phyloP scores from a whole-genome alignment of 2,113 vertebrate species.

The Oenanthe melanoleuca region DNA sequence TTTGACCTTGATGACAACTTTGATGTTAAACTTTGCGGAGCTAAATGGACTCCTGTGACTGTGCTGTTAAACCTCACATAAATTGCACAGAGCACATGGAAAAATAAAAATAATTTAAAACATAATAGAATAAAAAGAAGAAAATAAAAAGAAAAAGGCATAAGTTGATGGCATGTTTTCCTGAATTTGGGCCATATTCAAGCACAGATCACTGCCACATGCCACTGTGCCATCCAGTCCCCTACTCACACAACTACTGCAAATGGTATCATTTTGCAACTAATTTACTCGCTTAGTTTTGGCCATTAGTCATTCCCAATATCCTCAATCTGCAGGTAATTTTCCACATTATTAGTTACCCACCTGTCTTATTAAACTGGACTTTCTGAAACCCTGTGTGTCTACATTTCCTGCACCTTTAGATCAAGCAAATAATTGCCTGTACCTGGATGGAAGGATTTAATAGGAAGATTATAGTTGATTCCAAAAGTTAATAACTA shows the following conservation, averaged over 20 bases:
- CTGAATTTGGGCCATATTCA: slow-evolving; percentile 72
- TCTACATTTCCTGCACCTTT: slow-evolving; percentile 81
- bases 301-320: slow-evolving; percentile 86
- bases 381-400: slow-evolving; percentile 81
- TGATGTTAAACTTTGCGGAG: slow-evolving; percentile 42
- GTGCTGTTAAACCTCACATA: slow-evolving; percentile 22
- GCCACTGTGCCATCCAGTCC: slow-evolving; percentile 78
- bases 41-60: slow-evolving; percentile 1
- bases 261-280: slow-evolving; percentile 87
- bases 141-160: background rate
- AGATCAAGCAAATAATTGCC: slow-evolving; percentile 83
- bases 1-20: slow-evolving; percentile 69
- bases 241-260: slow-evolving; percentile 74
- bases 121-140: background rate
- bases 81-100: background rate
- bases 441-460: slow-evolving; percentile 80
- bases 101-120: background rate
- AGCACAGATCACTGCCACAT: slow-evolving; percentile 76
- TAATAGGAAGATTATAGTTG: slow-evolving; percentile 82
- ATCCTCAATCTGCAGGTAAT: slow-evolving; percentile 87
- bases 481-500: slow-evolving; percentile 84
- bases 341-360: slow-evolving; percentile 89
- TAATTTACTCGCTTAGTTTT: slow-evolving; percentile 85
- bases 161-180: slow-evolving; percentile 56
- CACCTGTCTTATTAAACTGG: slow-evolving; percentile 87